Percentiles rank a stretch among this genome's conserved stretches.
Conservation (phyloP, 2,113 vertebrate species). For the Cyphotilapia sp. region DNA sequence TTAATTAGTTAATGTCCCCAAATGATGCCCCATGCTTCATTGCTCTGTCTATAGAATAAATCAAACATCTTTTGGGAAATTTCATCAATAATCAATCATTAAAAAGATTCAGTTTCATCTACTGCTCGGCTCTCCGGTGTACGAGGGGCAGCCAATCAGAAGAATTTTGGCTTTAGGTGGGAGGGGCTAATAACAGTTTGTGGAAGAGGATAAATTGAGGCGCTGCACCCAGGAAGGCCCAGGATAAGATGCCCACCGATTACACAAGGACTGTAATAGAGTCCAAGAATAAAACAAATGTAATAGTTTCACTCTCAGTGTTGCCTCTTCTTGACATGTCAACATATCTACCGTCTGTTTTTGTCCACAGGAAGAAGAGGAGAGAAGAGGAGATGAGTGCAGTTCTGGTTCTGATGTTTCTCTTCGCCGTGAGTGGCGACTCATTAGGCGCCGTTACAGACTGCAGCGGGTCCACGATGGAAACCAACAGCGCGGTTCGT, state of each 20-base stretch:
- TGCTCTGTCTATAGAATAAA: neutral
- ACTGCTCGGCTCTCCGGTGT: rapidly evolving
- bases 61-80: rapidly evolving
- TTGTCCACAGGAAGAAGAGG: neutral
- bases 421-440: neutral
- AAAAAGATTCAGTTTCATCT: neutral
- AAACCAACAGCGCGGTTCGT: neutral
- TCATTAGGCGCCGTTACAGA: neutral
- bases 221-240: neutral
- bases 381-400: neutral
- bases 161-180: neutral
- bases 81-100: neutral
- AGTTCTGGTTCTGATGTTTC: neutral
- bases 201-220: neutral
- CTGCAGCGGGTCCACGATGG: neutral
- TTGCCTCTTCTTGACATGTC: neutral
- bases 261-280: neutral
- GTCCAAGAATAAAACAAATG: neutral
- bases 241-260: neutral
- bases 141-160: neutral
- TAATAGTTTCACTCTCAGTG: rapidly evolving
- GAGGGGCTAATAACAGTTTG: neutral
- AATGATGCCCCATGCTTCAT: rapidly evolving
- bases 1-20: neutral
- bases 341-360: neutral